Conservation (phyloP, 2,113 vertebrate genomes). For the Neotoma lepida region DNA sequence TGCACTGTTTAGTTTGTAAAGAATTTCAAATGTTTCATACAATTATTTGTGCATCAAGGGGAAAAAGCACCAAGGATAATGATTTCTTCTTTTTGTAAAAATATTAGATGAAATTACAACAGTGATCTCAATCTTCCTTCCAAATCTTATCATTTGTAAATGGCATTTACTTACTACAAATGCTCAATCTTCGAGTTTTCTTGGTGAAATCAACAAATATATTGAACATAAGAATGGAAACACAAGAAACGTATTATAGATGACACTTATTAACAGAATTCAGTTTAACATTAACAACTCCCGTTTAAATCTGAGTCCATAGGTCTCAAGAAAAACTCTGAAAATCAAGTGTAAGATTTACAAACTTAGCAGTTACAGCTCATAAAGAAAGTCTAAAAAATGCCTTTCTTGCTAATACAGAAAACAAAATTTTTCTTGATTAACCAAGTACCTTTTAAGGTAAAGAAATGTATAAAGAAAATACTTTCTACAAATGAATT, state of each 20-base stretch:
- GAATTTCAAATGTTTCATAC: conserved; percentile 62
- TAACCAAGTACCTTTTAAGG: conserved; percentile 75
- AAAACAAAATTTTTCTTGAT: conserved; percentile 78
- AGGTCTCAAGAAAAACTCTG: conserved; percentile 55
- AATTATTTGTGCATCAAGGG: conserved; percentile 55
- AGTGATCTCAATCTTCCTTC: conserved; percentile 63
- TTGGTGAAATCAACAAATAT: conserved; percentile 60
- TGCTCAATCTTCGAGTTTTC: conserved; percentile 52
- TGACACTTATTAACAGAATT: conserved; percentile 36
- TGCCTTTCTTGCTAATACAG: conserved; percentile 64
- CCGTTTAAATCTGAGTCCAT: conserved; percentile 46
- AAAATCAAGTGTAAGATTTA: conserved; percentile 71
- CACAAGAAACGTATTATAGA: conserved; percentile 30
- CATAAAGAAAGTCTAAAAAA: conserved; percentile 67
- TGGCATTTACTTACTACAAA: conserved; percentile 57
- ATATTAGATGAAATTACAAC: conserved; percentile 73
- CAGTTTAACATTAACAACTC: conserved; percentile 41
- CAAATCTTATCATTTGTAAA: conserved; percentile 66
- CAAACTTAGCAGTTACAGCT: conserved; percentile 56
- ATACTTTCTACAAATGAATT: conserved; percentile 78
- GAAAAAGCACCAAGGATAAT: conserved; percentile 72
- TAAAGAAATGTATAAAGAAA: conserved; percentile 78
- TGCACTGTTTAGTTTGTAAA: conserved; percentile 53
- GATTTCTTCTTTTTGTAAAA: conserved; percentile 31
- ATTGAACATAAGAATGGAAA: conserved; percentile 50